A percentile compares a stretch with the other conserved stretches of the same genome.
These are phyloP conservation scores for Antennarius maculatus DNA, from an alignment of 2,797 vertebrate genomes.

Conservation along the genomic window DNA sequence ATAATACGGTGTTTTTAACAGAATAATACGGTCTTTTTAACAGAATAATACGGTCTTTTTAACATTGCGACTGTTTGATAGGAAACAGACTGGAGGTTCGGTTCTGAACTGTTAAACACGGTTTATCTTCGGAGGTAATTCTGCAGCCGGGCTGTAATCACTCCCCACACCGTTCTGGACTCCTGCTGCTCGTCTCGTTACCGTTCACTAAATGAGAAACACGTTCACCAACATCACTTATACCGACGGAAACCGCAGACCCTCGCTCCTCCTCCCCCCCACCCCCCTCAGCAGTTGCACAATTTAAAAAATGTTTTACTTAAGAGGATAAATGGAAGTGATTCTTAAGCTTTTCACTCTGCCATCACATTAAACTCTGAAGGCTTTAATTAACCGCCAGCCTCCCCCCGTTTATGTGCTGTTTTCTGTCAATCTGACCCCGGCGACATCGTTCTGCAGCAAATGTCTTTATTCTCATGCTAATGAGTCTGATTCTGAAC, in stretches of 20 bases:
- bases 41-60: no score
- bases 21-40: no score
- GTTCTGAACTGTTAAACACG: neutral
- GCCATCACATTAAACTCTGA: constrained; percentile 20
- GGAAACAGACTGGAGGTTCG: no score
- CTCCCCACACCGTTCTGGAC: constrained; percentile 25
- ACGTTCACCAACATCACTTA: constrained; percentile 41
- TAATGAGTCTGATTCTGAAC: neutral
- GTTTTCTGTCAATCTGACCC: constrained; percentile 26
- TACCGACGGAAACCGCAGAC: constrained; percentile 18
- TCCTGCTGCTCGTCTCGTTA: constrained; percentile 14
- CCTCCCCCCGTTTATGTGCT: neutral
- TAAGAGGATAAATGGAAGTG: constrained; percentile 50
- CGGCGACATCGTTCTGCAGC: constrained; percentile 2
- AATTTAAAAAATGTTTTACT: constrained; percentile 27
- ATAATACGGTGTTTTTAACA: no score
- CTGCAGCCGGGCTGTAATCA: constrained; percentile 42
- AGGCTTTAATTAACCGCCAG: constrained; percentile 26
- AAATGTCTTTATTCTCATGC: neutral
- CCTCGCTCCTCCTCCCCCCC: constrained; percentile 35
- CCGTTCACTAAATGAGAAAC: constrained; percentile 49
- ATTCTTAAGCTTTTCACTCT: constrained; percentile 40
- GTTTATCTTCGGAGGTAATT: constrained; percentile 46
- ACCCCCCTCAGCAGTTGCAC: neutral
- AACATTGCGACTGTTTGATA: no score